Percentiles rank a stretch among this genome's conserved stretches.
Evolutionary conservation across 2,797 vertebrate genomes (phyloP).

Genomic region (Bradypodion ventrale): DNA sequence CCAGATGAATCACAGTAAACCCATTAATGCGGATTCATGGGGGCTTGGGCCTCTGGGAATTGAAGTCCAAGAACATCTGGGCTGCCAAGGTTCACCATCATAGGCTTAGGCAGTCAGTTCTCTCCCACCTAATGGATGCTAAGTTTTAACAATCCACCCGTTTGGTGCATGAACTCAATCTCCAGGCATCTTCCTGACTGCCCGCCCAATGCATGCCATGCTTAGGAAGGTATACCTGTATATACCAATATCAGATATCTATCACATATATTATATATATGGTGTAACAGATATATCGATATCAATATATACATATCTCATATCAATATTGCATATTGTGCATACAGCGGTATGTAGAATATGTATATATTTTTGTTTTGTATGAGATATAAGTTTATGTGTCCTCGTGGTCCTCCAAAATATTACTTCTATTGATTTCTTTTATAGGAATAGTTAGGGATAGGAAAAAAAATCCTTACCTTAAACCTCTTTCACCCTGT

Average conservation of each 20-base stretch:
- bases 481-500: constrained; percentile 37
- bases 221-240: constrained; percentile 52
- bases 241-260: constrained; percentile 29
- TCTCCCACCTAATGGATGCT: background rate
- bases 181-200: constrained; percentile 45
- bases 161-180: constrained; percentile 56
- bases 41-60: no score
- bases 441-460: background rate
- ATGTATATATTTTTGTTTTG: constrained; percentile 18
- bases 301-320: constrained; percentile 30
- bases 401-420: constrained; percentile 41
- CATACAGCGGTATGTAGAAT: constrained; percentile 43
- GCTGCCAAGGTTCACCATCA: no score
- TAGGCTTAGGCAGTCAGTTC: background rate
- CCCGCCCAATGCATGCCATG: constrained; percentile 37
- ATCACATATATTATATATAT: constrained; percentile 26
- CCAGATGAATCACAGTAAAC: no score
- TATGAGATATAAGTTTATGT: constrained; percentile 37
- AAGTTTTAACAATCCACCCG: constrained; percentile 47
- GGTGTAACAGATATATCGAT: constrained; percentile 12
- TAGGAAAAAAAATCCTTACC: constrained; percentile 19
- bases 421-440: background rate
- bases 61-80: no score
- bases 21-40: no score
- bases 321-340: constrained; percentile 39